Base-by-base conservation (phyloP, 2,797 vertebrate genomes). In the Mallotus villosus region DNA sequence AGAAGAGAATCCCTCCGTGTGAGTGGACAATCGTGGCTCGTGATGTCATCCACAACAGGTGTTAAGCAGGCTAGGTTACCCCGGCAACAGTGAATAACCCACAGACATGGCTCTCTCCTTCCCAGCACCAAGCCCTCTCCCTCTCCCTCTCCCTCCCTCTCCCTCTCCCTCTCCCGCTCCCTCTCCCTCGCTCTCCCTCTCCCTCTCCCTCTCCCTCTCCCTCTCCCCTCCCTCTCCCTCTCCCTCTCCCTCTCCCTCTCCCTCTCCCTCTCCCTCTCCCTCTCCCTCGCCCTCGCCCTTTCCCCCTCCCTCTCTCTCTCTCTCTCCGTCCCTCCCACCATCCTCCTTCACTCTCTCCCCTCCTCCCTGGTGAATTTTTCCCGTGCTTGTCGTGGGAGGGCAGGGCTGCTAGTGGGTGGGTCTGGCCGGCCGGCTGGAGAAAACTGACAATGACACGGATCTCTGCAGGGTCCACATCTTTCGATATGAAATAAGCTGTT, bases 401-500 rank as follows among this genome's bases (percentile, higher is more conserved):
- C 37, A 7, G 37, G 11, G 37, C 37, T 41, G 11, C 37, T 12
- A 12, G 37, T 9, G 78, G 81, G 81, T 81, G 69, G 63, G 68
- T 75, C 12, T 63, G 16, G 49, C 29, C 81, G 12, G 68, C 63
- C 17, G 63, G 76, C 78, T 46, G 85, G 84, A 86, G 90, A 86
- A 89, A 88, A 87, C 85, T 89, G 82, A 85, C 8, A 73, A 78
- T 74, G 92, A 94, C 93, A 92, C 76, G 75, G 92, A 90, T 79
- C 90, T 88, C 73, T 14, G 34, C 73, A 57, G 82, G 91, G 80
- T 92, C 92, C 85, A 92, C 88, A 92, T 78, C 55, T 65, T 89
- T 90, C 71, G 72, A 86, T 79, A 75, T 87, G 79, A 89, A 88
- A 92, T 91, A 92, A 92, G 92, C 90, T 92, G 86, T 88, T 89